Evolutionary conservation across 92 coral and sea anemone species (phyloP).

Genomic region (Pocillopora grandis): DNA sequence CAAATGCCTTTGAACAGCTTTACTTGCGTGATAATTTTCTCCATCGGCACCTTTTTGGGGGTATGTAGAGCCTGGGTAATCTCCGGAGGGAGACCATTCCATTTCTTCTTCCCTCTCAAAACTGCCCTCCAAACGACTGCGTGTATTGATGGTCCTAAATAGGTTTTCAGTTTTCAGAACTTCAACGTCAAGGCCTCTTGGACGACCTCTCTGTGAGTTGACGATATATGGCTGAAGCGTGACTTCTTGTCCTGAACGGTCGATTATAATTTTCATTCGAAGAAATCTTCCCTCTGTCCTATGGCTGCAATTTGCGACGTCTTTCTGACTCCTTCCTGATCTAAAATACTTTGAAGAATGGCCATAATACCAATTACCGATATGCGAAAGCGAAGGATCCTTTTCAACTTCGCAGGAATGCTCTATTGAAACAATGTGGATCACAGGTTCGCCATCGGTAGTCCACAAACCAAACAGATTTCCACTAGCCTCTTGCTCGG

Average conservation of each 20-base stretch:
- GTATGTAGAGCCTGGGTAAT: neutral
- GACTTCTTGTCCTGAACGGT: neutral
- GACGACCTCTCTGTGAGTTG: neutral
- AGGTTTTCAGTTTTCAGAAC: slow-evolving; percentile 1
- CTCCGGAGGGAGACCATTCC: neutral
- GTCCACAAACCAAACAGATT: slow-evolving; percentile 80
- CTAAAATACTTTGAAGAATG: neutral
- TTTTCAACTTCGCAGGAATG: neutral
- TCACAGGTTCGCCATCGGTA: slow-evolving; percentile 25
- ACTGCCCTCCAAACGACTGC: neutral
- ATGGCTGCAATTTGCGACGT: neutral
- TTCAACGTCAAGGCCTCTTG: neutral
- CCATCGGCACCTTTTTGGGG: neutral
- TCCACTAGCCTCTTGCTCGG: slow-evolving; percentile 65
- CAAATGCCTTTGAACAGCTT: neutral
- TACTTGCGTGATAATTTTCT: neutral
- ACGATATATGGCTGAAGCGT: neutral
- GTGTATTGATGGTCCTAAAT: neutral
- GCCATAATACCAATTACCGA: slow-evolving; percentile 26
- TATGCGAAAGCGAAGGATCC: slow-evolving; percentile 1
- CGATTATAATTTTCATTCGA: neutral
- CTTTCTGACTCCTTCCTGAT: neutral
- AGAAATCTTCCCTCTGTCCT: neutral
- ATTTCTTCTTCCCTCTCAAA: neutral
- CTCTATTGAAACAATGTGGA: slow-evolving; percentile 9